phyloP scores from a whole-genome alignment of 2,888 invertebrate genomes.

The Muscina levida region DNA sequence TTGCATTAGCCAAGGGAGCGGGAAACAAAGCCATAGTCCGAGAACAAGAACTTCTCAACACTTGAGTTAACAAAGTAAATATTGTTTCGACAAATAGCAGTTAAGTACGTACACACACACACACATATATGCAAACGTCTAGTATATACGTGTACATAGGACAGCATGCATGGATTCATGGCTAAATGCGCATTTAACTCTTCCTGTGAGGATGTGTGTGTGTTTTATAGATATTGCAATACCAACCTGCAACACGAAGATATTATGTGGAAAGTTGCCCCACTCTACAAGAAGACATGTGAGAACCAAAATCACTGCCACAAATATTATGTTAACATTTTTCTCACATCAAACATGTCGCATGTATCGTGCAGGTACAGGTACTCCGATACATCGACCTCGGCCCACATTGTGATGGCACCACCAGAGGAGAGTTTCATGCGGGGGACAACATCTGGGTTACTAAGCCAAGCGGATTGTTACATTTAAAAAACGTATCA shows the following conservation, averaged over 20 bases:
- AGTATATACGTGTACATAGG: not conserved
- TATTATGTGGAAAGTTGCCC: too few relatives aligned
- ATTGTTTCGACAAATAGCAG: conserved; percentile 62
- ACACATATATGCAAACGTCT: too few relatives aligned
- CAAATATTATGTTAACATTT: conserved; percentile 47
- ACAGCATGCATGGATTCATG: conserved; percentile 17
- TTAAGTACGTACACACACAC: too few relatives aligned
- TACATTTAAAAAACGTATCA: not conserved
- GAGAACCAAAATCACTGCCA: conserved; percentile 45
- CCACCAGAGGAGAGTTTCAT: conserved; percentile 33
- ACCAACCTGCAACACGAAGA: not conserved
- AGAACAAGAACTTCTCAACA: conserved; percentile 64
- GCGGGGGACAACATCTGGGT: conserved; percentile 33
- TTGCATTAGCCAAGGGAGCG: conserved; percentile 15
- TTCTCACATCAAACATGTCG: conserved; percentile 27
- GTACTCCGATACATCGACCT: not conserved
- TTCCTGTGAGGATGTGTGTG: not conserved
- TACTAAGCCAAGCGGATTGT: conserved; percentile 36
- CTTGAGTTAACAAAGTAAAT: conserved; percentile 69
- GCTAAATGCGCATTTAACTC: conserved; percentile 42
- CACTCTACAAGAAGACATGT: conserved; percentile 4
- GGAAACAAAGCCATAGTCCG: not conserved
- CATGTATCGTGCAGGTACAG: too few relatives aligned
- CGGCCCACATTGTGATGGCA: conserved; percentile 27
- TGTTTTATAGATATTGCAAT: too few relatives aligned